Percentiles rank a stretch among this genome's conserved stretches.
Evolutionary conservation across 2,888 invertebrate species (phyloP).

Genomic region (Sinhomidia bicolor): DNA sequence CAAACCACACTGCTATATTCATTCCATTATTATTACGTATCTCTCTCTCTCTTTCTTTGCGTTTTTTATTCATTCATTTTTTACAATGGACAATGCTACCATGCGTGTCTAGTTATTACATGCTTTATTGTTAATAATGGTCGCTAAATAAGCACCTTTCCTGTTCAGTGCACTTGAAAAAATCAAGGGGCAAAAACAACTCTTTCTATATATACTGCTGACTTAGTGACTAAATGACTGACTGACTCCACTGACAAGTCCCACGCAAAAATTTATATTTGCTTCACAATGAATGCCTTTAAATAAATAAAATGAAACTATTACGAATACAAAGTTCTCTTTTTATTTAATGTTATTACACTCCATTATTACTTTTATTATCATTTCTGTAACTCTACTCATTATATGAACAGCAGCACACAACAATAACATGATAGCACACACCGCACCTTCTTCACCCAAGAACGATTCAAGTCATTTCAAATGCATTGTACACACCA

Average conservation of each 20-base stretch:
- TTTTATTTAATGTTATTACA: too few relatives aligned
- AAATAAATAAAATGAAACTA: constrained; percentile 19
- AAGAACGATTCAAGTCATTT: too few relatives aligned
- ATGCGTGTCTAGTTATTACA: not conserved
- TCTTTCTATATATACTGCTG: too few relatives aligned
- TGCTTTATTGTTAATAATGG: constrained; percentile 17
- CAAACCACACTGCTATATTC: too few relatives aligned
- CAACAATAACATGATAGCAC: too few relatives aligned
- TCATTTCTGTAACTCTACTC: not conserved
- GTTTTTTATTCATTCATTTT: not conserved
- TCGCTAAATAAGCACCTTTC: constrained; percentile 9
- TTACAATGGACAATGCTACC: not conserved
- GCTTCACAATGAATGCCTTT: constrained; percentile 20
- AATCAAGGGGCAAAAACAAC: not conserved
- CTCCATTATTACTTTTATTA: not conserved
- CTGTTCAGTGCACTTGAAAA: constrained; percentile 27
- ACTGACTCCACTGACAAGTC: too few relatives aligned
- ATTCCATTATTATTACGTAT: not conserved
- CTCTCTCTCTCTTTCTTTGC: too few relatives aligned
- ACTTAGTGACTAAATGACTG: too few relatives aligned
- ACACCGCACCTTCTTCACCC: too few relatives aligned
- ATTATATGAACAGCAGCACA: too few relatives aligned
- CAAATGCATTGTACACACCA: too few relatives aligned
- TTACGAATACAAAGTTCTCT: not conserved
- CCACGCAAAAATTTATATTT: not conserved